A percentile compares a stretch with the other conserved stretches of the same genome.
Conservation (phyloP, 2,888 invertebrate genomes). For the Nipponacmea schrenckii region DNA sequence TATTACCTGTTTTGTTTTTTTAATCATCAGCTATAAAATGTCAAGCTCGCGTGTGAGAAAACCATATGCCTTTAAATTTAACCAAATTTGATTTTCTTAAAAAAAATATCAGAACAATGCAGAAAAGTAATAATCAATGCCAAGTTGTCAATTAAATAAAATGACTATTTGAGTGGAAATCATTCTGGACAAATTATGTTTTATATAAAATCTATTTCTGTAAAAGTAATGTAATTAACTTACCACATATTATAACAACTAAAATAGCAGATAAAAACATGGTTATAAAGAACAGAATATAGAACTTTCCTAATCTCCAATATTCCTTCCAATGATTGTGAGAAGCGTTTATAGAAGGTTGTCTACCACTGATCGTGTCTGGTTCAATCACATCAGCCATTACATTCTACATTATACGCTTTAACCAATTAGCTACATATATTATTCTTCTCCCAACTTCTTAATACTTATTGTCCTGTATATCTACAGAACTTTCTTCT, state of each 20-base stretch:
- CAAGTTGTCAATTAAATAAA: no score
- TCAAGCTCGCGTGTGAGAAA: no score
- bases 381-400: background rate
- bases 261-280: conserved; percentile 13
- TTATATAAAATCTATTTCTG: background rate
- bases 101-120: no score
- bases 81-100: no score
- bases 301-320: conserved; percentile 7
- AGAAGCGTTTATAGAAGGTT: background rate
- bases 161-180: no score
- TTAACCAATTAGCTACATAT: background rate
- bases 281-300: conserved; percentile 3
- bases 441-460: background rate
- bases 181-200: no score
- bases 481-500: no score
- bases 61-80: no score
- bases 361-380: background rate
- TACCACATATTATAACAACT: conserved; percentile 17
- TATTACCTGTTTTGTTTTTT: no score
- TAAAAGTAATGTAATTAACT: conserved; percentile 11
- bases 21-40: no score
- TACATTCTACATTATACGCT: background rate
- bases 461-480: no score
- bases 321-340: conserved; percentile 1
- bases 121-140: no score